Conservation (phyloP, 2,888 invertebrate species). For the Adelphocoris suturalis region DNA sequence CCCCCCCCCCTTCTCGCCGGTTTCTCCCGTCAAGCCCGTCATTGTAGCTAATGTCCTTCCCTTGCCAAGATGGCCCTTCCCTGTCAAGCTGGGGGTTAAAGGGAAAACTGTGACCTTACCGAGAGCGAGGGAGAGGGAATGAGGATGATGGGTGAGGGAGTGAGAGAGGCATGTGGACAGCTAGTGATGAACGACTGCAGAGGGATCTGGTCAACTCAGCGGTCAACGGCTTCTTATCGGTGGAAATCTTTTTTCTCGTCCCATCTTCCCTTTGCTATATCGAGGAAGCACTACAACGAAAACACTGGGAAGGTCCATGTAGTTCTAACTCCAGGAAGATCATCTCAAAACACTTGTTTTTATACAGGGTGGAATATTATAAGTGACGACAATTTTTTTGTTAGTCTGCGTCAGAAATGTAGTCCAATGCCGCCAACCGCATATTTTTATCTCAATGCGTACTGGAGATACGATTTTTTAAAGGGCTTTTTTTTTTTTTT, state of each 20-base stretch:
- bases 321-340: too few relatives aligned
- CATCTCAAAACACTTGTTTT: too few relatives aligned
- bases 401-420: too few relatives aligned
- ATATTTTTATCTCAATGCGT: too few relatives aligned
- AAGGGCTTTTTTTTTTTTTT: too few relatives aligned
- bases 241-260: constrained; percentile 12
- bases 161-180: background rate
- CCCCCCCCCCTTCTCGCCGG: background rate
- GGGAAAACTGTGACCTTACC: constrained; percentile 48
- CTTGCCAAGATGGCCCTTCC: background rate
- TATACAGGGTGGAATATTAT: too few relatives aligned
- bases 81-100: constrained; percentile 9
- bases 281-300: background rate
- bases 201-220: background rate
- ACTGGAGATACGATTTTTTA: too few relatives aligned
- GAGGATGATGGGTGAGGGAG: too few relatives aligned
- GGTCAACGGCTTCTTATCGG: constrained; percentile 19
- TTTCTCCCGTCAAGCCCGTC: background rate
- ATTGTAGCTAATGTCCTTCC: constrained; percentile 58
- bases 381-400: too few relatives aligned
- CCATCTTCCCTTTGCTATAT: background rate
- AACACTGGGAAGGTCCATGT: background rate
- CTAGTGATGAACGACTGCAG: constrained; percentile 37
- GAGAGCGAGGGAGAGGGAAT: background rate
- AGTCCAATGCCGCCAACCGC: too few relatives aligned